Base-by-base conservation (phyloP, 2,888 invertebrate genomes). In the Apamea anceps region DNA sequence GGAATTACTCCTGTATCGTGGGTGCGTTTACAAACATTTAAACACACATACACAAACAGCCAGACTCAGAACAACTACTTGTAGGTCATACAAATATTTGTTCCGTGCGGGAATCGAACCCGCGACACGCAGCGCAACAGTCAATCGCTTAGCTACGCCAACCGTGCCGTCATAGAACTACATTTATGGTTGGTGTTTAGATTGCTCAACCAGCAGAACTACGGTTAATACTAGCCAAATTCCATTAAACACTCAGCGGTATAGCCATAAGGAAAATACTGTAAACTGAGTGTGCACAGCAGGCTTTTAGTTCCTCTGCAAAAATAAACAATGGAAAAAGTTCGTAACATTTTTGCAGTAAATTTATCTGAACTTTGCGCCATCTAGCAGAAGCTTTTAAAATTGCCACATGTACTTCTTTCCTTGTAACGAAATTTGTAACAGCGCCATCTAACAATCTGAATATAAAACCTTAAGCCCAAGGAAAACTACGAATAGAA, bases 241-340 rank as follows among this genome's bases (percentile, higher is more conserved):
- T 80, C 80, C 74, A 84, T 86, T 83, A 77, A 77, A 73, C 62
- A 77, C 88, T 45, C 88, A 89, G 91, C 83, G 82, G 88, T 82
- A 84, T 81, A 81, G 18, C 85, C 84, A 82, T 86, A 88, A 86
- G 80, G 67, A 74, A 77, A 87, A 78, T 81, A 82, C 79, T 85
- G 75, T 68, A 72, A 85, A 78, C 86, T 73, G 54, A 77, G 75
- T 45, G 79, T 57, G 79, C 92, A 85, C 91, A 92, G 92, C 91
- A 84, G 91, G 93, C 91, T 92, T 93, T 93, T 91, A 92, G 82
- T 84, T 75, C 8, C 76, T 48, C 6, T 45, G 37, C 28, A 32
- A n/a, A 70, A 72, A 42, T 51, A 68, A 68, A 73, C 37, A 66
- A n/a, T 7, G 28, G 12, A 60, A 51, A 66, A 81, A 45, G 13